phyloP scores from a whole-genome alignment of 2,888 invertebrate species.

The Polietes domitor region DNA sequence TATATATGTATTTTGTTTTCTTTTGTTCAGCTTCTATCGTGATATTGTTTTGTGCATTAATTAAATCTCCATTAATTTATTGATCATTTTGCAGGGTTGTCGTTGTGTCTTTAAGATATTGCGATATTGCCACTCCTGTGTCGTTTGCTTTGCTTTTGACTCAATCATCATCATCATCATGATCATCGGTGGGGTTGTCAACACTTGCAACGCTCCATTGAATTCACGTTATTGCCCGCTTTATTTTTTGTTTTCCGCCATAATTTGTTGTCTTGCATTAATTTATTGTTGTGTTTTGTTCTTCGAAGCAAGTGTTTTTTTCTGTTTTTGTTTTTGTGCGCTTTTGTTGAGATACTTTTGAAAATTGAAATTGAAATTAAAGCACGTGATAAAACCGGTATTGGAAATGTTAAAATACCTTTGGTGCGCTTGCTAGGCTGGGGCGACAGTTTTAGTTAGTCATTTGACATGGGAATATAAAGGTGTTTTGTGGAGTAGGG shows the following conservation, averaged over 20 bases:
- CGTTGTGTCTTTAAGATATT: background rate
- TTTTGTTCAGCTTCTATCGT: background rate
- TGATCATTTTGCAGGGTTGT: background rate
- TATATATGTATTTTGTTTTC: background rate
- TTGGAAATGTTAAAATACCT: background rate
- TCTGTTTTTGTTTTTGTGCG: constrained; percentile 24
- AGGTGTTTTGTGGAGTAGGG: no score
- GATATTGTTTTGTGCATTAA: background rate
- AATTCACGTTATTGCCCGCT: constrained; percentile 5
- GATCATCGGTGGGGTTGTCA: background rate
- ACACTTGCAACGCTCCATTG: constrained; percentile 17
- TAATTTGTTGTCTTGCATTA: constrained; percentile 40
- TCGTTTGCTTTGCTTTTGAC: no score
- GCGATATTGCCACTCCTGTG: no score
- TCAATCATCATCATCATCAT: no score
- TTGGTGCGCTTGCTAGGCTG: background rate
- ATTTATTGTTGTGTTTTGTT: constrained; percentile 28
- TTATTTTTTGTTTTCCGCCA: constrained; percentile 37
- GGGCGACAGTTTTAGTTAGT: background rate
- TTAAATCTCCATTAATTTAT: background rate
- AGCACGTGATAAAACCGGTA: constrained; percentile 66
- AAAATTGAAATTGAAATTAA: constrained; percentile 25
- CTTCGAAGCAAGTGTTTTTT: background rate
- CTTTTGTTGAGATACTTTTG: constrained; percentile 19
- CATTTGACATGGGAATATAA: no score